Conservation (phyloP, 2,113 vertebrate species). For the Chauna torquata region DNA sequence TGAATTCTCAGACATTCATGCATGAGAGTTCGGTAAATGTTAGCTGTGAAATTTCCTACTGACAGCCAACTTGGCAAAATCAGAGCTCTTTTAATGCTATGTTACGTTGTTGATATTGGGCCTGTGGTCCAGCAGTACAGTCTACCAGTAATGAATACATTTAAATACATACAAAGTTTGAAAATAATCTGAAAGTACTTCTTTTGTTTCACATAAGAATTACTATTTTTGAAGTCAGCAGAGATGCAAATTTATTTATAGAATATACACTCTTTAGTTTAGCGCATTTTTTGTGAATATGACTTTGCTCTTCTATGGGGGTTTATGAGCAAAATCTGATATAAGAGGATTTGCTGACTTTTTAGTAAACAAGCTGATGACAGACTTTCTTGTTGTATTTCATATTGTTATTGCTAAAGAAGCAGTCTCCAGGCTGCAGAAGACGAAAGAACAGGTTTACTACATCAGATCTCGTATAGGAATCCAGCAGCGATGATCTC, state of each 20-base stretch:
- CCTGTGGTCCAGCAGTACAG: not conserved
- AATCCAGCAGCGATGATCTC: not conserved
- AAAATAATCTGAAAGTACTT: not conserved
- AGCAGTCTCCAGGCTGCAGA: not conserved
- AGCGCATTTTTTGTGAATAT: not conserved
- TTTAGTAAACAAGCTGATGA: not conserved
- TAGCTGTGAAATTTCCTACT: not conserved
- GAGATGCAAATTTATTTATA: not conserved
- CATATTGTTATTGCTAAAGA: not conserved
- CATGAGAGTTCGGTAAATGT: not conserved
- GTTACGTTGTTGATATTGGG: not conserved
- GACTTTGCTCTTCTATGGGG: not conserved
- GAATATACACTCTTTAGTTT: not conserved
- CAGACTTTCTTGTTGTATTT: not conserved
- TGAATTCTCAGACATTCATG: not conserved
- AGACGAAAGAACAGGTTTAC: too few species aligned
- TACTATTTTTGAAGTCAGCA: not conserved
- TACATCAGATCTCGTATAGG: too few species aligned
- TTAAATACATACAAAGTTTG: not conserved
- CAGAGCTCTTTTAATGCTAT: not conserved
- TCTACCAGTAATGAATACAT: not conserved
- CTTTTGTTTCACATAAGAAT: not conserved
- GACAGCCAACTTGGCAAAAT: not conserved
- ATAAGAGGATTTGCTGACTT: not conserved
- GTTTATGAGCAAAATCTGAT: not conserved